These are phyloP conservation scores for Drosophila nigritarsus DNA, from an alignment of 2,888 invertebrate genomes.

Conservation along the genomic window DNA sequence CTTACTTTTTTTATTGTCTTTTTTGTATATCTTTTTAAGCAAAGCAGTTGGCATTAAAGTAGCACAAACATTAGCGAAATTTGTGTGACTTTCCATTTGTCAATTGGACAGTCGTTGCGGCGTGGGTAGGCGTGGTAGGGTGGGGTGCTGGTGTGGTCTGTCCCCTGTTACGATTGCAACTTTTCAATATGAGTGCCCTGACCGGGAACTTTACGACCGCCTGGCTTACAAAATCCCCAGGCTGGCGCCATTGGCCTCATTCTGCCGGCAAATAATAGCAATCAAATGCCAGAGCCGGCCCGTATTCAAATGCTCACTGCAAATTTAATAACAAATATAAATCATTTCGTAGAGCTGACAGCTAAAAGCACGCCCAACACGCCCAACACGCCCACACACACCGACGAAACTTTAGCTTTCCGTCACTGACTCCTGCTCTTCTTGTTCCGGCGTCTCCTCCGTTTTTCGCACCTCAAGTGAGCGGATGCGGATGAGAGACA, in stretches of 20 bases:
- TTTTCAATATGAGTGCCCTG: constrained; percentile 43
- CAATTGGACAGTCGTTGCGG: constrained; percentile 34
- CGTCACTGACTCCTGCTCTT: not conserved
- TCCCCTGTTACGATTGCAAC: constrained; percentile 23
- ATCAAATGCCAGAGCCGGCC: constrained; percentile 56
- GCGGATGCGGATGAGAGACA: constrained; percentile 44
- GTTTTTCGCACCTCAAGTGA: constrained; percentile 59
- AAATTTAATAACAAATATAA: constrained; percentile 80
- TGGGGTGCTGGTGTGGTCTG: not conserved
- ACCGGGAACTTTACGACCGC: constrained; percentile 46
- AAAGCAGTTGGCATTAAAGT: constrained; percentile 29
- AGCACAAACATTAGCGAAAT: constrained; percentile 28
- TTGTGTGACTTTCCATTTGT: constrained; percentile 56
- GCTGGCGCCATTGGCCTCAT: constrained; percentile 62
- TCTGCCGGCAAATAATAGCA: constrained; percentile 74
- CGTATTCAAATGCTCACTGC: constrained; percentile 73
- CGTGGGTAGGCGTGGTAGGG: not conserved
- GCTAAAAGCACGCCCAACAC: constrained; percentile 56
- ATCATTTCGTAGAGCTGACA: constrained; percentile 75
- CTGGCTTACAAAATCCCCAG: constrained; percentile 32
- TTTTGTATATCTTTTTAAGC: not conserved
- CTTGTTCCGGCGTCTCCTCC: not conserved
- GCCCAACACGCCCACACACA: constrained; percentile 3
- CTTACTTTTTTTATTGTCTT: not conserved
- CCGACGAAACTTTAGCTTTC: not conserved